These are phyloP conservation scores for Phenganax subtilis DNA, from an alignment of 92 coral and sea anemone genomes.

Conservation along the genomic window DNA sequence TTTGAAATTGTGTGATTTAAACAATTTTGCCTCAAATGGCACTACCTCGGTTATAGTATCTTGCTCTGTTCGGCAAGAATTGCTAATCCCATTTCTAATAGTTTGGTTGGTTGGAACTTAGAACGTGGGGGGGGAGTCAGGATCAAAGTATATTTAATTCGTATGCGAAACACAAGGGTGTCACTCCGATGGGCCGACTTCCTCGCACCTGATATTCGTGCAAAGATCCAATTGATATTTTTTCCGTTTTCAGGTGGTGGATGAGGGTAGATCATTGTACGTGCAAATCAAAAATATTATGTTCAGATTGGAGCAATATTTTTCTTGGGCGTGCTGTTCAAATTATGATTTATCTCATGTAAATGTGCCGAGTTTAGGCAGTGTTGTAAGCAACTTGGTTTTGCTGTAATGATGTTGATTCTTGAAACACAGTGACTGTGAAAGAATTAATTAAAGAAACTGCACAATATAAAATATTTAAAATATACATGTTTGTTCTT, in stretches of 20 bases:
- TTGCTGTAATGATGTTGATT: constrained; percentile 54
- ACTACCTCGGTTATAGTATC: too few relatives aligned
- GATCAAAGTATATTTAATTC: too few relatives aligned
- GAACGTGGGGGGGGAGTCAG: too few relatives aligned
- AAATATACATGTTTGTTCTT: background rate
- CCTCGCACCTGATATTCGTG: background rate
- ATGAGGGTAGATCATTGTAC: constrained; percentile 30
- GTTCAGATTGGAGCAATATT: background rate
- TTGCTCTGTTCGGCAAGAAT: too few relatives aligned
- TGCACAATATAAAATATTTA: background rate
- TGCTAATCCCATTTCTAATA: too few relatives aligned
- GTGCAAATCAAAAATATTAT: constrained; percentile 5
- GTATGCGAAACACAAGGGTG: too few relatives aligned
- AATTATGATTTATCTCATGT: background rate
- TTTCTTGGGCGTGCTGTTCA: background rate
- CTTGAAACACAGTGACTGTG: constrained; percentile 58
- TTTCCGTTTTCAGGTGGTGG: constrained; percentile 27
- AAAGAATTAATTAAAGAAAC: constrained; percentile 44
- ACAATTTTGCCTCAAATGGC: too few relatives aligned
- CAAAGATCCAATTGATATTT: background rate
- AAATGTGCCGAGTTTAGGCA: background rate
- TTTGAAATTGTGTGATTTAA: too few relatives aligned
- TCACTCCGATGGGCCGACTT: too few relatives aligned
- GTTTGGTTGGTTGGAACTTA: too few relatives aligned
- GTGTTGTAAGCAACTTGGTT: constrained; percentile 19